These are phyloP conservation scores for Microchrysa polita DNA, from an alignment of 2,888 invertebrate genomes.

Conservation along the genomic window DNA sequence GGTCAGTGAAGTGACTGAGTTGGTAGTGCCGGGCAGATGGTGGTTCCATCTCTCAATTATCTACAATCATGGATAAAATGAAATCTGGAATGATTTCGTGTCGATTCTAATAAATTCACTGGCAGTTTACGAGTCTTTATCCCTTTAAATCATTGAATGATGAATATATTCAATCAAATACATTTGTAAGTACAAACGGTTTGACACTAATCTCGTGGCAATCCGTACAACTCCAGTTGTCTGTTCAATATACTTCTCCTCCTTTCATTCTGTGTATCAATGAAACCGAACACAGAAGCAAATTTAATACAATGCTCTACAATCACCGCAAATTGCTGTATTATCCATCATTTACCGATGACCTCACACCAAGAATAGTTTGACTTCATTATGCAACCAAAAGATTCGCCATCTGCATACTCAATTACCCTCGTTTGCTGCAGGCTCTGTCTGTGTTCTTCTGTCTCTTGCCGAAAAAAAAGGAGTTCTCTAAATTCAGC, in stretches of 20 bases:
- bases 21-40: no score
- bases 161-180: no score
- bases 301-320: not conserved
- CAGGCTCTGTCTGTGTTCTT: conserved; percentile 12
- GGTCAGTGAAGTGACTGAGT: no score
- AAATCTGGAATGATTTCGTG: no score
- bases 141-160: no score
- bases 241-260: not conserved
- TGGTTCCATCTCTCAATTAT: no score
- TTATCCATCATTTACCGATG: conserved; percentile 26
- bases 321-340: conserved; percentile 16
- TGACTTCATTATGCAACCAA: conserved; percentile 10
- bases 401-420: conserved; percentile 36
- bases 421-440: conserved; percentile 5
- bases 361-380: conserved; percentile 23
- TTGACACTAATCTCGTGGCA: no score
- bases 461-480: not conserved
- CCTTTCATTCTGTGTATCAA: not conserved
- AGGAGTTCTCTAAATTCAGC: not conserved
- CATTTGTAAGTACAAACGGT: no score
- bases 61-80: no score
- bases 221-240: no score
- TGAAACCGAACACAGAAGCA: not conserved
- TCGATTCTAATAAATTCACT: no score
- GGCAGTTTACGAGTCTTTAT: no score